Evolutionary conservation across 2,888 invertebrate species (phyloP), one percentile per base, ranked within the genome.

Genomic region (Lepidocyrtinus sp.): DNA sequence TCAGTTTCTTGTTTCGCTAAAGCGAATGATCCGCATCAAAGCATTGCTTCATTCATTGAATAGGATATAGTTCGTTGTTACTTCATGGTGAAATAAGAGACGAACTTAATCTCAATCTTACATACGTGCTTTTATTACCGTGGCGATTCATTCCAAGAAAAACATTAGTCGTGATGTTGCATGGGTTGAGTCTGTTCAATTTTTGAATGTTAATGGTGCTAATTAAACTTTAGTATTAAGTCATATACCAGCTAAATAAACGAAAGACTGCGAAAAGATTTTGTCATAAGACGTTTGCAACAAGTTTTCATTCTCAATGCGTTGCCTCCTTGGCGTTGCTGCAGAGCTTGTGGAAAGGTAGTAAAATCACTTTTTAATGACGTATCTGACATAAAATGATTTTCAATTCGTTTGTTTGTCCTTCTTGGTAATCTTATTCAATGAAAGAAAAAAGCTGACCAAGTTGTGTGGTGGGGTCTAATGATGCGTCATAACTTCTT

Each of bases 151-250:
- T 62, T 71, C 22, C 21, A 61, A 70, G 24, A 59, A 61, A 26
- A 27, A 62, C 17, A 55, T 55, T 71, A 62, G 45, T 45, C 62
- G 71, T 71, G 71, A 71, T 62, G 45, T 45, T 36, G 62, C 71
- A 71, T 71, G 45, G 27, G 45, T 45, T 2, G 25, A 59, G 19
- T 36, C 19, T 17, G 17, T 55, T 73, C 45, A 27, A 69, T 45
- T 26, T 70, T 63, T 70, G 76, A 70, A 76, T 76, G 55, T 70
- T 64, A 75, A 76, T 76, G 70, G 70, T 63, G 27, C 70, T 76
- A 76, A 76, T 76, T 76, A 70, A 46, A 61, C 17, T 75, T 50
- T 55, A 17, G 17, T 55, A 12, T 55, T 55, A 55, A 55, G 17
- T 55, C 55, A 7, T 36, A n/a, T n/a, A n/a, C n/a, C 36, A 36